Evolutionary conservation across 2,888 invertebrate species (phyloP).

Genomic region (Amphipyra tragopoginis): DNA sequence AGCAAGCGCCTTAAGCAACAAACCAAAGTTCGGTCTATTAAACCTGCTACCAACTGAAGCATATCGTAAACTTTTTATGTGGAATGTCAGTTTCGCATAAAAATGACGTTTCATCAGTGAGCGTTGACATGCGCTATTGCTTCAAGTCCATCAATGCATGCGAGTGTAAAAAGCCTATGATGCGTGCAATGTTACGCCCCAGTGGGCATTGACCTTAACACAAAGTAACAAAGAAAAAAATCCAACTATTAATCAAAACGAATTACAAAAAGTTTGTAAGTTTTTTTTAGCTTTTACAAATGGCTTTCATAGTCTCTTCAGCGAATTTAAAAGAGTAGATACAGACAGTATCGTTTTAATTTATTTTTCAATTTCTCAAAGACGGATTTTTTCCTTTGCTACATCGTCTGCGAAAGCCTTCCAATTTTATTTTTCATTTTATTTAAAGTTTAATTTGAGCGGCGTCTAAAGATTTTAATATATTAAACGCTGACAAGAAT

Average conservation of each 20-base stretch:
- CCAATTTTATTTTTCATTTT: slow-evolving; percentile 36
- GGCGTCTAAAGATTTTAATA: slow-evolving; percentile 30
- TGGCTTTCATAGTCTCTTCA: slow-evolving; percentile 21
- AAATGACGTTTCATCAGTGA: slow-evolving; percentile 33
- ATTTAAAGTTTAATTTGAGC: slow-evolving; percentile 29
- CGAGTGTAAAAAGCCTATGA: slow-evolving; percentile 35
- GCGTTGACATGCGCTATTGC: slow-evolving; percentile 45
- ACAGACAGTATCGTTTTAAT: slow-evolving; percentile 36
- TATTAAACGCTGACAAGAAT: slow-evolving; percentile 14
- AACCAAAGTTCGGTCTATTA: slow-evolving; percentile 46
- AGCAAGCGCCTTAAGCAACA: slow-evolving; percentile 19
- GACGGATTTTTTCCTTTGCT: slow-evolving; percentile 34
- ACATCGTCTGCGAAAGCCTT: slow-evolving; percentile 22
- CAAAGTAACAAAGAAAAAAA: slow-evolving; percentile 19
- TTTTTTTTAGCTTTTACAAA: slow-evolving; percentile 22
- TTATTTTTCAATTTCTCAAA: slow-evolving; percentile 55
- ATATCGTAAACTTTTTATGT: slow-evolving; percentile 42
- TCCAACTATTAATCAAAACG: slow-evolving; percentile 20
- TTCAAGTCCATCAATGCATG: slow-evolving; percentile 37
- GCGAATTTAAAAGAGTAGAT: slow-evolving; percentile 11
- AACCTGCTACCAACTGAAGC: slow-evolving; percentile 32
- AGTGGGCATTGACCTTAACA: slow-evolving; percentile 39
- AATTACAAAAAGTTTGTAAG: slow-evolving; percentile 10
- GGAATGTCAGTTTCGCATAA: slow-evolving; percentile 42
- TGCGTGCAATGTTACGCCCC: slow-evolving; percentile 37